Conservation (phyloP, 2,113 vertebrate species). For the human region DNA sequence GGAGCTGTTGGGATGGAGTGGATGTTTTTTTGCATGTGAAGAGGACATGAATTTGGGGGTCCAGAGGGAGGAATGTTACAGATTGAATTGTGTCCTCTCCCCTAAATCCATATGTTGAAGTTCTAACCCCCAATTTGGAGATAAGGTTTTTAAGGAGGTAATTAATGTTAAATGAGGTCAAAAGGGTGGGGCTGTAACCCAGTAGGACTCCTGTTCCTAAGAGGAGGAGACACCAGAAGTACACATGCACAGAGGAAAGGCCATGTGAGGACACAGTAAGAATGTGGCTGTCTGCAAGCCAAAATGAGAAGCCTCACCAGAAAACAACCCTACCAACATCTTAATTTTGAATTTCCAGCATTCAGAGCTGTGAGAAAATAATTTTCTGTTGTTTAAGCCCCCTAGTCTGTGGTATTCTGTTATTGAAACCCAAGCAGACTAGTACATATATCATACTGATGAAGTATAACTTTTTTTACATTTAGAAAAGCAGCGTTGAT, state of each 20-base stretch:
- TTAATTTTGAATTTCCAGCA: neutral
- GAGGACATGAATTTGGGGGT: neutral
- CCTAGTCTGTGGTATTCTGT: neutral
- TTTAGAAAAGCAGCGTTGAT: neutral
- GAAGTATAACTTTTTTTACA: neutral
- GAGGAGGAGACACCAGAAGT: neutral
- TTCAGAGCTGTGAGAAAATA: neutral
- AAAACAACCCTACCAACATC: neutral
- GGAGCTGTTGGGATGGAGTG: neutral
- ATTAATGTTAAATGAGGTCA: neutral
- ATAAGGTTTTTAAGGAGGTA: neutral
- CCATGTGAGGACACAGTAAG: neutral
- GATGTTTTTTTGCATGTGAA: neutral
- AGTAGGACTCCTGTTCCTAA: neutral
- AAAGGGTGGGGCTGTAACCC: neutral
- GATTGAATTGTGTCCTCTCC: neutral
- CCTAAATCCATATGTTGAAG: neutral
- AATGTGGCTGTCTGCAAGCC: neutral
- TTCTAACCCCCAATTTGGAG: neutral
- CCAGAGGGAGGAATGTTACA: neutral
- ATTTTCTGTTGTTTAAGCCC: neutral
- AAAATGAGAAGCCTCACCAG: neutral
- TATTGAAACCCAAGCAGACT: neutral
- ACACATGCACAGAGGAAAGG: neutral
- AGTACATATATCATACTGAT: neutral